Evolutionary conservation across 2,888 invertebrate genomes (phyloP).

Genomic region (Drosophila algonquin): DNA sequence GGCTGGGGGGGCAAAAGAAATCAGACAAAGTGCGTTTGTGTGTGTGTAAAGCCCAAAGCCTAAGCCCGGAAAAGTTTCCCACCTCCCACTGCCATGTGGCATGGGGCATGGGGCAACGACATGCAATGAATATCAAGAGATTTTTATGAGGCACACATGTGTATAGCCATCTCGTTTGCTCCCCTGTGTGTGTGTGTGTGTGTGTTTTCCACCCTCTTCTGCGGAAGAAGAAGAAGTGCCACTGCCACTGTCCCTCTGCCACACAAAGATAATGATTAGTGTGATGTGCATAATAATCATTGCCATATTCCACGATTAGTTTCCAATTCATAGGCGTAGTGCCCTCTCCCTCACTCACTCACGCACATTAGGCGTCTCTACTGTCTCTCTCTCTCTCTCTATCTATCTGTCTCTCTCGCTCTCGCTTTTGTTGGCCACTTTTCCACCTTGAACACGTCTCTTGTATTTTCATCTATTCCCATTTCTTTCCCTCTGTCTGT

Average conservation of each 20-base stretch:
- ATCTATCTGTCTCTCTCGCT: not conserved
- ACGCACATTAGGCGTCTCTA: constrained; percentile 13
- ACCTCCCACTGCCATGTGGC: not conserved
- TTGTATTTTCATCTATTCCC: constrained; percentile 24
- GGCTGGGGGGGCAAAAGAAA: constrained; percentile 24
- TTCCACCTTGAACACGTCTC: constrained; percentile 30
- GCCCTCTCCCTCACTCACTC: not conserved
- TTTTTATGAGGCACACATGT: constrained; percentile 49
- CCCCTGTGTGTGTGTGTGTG: too few species aligned
- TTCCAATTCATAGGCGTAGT: constrained; percentile 70
- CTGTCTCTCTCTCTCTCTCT: constrained; percentile 6
- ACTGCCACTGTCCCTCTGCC: constrained; percentile 3
- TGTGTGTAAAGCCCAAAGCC: constrained; percentile 46
- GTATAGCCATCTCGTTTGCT: not conserved
- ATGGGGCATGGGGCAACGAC: constrained; percentile 32
- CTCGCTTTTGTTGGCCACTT: constrained; percentile 22
- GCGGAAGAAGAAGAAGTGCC: constrained; percentile 18
- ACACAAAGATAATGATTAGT: constrained; percentile 78
- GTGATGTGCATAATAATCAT: constrained; percentile 81
- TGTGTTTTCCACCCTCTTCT: constrained; percentile 22
- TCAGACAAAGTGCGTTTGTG: constrained; percentile 18
- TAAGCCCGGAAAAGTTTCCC: constrained; percentile 47
- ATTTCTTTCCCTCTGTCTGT: constrained; percentile 17
- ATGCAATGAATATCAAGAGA: constrained; percentile 65
- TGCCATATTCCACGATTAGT: constrained; percentile 68